Evolutionary conservation across 2,797 vertebrate genomes (phyloP).

Genomic region (Helarctos malayanus): DNA sequence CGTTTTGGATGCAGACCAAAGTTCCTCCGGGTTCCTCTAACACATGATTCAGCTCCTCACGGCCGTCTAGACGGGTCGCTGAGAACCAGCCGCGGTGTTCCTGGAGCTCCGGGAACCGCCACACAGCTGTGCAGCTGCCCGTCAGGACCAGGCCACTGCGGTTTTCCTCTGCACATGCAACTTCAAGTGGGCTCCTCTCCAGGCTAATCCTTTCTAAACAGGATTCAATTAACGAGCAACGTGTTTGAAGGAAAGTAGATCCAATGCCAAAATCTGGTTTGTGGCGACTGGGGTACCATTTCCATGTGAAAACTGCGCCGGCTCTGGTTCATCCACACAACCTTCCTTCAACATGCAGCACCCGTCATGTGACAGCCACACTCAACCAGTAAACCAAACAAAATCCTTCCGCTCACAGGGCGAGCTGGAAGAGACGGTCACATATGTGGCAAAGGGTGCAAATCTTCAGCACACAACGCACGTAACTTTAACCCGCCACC

Average conservation of each 20-base stretch:
- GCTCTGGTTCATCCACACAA: no score
- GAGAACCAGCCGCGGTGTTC: background rate
- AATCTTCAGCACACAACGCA: background rate
- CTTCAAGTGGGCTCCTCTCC: background rate
- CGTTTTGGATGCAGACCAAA: background rate
- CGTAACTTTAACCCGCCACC: background rate
- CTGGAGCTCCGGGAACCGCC: background rate
- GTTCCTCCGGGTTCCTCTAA: background rate
- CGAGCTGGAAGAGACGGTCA: background rate
- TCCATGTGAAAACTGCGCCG: background rate
- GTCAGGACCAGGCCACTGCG: background rate
- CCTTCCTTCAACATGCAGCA: background rate
- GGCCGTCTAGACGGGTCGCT: background rate
- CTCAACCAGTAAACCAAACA: background rate
- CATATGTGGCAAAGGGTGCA: background rate
- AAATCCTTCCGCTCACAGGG: background rate
- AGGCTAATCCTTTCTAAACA: background rate
- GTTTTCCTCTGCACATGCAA: background rate
- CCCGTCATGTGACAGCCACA: background rate
- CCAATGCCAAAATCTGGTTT: background rate
- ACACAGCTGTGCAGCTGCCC: accelerated
- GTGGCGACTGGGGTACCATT: background rate
- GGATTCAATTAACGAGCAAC: background rate
- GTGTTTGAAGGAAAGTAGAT: background rate
- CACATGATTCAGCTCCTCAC: background rate